Evolutionary conservation across 2,113 vertebrate genomes (phyloP), one percentile per base, ranked within the genome.

Genomic region (Mirza zaza): DNA sequence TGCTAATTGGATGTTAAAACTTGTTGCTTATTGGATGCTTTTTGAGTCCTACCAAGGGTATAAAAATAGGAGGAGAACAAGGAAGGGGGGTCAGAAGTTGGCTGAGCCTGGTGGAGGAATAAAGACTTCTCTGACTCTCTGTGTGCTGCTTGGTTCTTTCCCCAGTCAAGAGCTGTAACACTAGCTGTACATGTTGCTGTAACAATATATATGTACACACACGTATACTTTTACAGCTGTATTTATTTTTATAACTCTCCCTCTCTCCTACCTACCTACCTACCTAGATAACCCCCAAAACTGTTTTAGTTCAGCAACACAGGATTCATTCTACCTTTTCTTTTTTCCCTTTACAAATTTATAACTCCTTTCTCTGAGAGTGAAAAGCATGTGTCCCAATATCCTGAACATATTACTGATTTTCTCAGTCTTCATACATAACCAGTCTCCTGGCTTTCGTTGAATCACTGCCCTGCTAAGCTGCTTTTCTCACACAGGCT

Each of bases 341-440:
- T 21, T n/a, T 86, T 95, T 94, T 91, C 39, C 13, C 10, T 91
- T 90, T 90, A 52, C 11, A 76, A 50, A 88, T 92, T 55, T 84
- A 17, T 87, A 42, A 85, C 42, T 91, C 48, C 39, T 59, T 84
- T 91, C n/a, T 87, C 55, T 61, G 14, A 86, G 14, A 67, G 2
- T 80, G 27, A 93, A 20, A 94, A 91, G 39, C 59, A 81, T 76
- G 27, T 13, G 55, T 94, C 32, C 61, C 25, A 34, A 1, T 79
- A 76, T 70, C 23, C 18, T 94, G 12, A 75, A 27, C 45, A 70
- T 84, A 36, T 21, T 79, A 57, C 83, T 65, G 67, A n/a, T 71
- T 91, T 91, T 65, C 67, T 76, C 29, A 55, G 0, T 61, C 57
- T 39, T 91, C 75, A 20, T 48, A 15, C 1, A 21, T 61, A 71